Conservation (phyloP, 2,113 vertebrate genomes). For the Tinamus guttatus region DNA sequence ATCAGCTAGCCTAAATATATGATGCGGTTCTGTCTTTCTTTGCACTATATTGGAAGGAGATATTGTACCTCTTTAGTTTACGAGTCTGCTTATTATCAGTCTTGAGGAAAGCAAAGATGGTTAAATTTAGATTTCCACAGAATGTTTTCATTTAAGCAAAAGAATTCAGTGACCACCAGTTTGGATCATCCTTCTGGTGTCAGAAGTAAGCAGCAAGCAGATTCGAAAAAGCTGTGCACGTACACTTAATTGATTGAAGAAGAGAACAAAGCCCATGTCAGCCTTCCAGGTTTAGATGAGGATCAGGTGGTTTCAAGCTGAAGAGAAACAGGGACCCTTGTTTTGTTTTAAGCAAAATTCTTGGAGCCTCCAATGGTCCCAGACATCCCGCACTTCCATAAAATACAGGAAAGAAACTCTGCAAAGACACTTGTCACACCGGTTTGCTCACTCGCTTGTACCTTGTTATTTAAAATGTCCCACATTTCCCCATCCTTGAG, state of each 20-base stretch:
- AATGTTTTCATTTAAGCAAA: conserved; percentile 65
- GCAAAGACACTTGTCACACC: neutral
- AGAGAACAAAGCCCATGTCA: conserved; percentile 53
- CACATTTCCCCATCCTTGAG: neutral
- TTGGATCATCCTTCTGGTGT: conserved; percentile 54
- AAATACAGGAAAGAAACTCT: neutral
- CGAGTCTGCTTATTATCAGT: conserved; percentile 52
- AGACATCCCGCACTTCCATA: neutral
- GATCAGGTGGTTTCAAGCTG: conserved; percentile 50
- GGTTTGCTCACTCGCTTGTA: neutral
- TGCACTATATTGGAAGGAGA: conserved; percentile 40
- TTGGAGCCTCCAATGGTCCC: neutral
- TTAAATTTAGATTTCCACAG: conserved; percentile 57
- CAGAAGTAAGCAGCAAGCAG: conserved; percentile 31
- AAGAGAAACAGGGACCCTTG: conserved; percentile 17
- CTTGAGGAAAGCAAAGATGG: conserved; percentile 17
- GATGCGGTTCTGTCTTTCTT: neutral
- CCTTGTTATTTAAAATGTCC: neutral
- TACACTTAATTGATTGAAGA: conserved; percentile 41
- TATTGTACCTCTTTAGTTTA: conserved; percentile 12
- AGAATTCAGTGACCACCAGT: conserved; percentile 53
- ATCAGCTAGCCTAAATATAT: conserved; percentile 13
- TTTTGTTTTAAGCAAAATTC: conserved; percentile 30
- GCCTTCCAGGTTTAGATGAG: conserved; percentile 45
- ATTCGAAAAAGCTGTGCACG: conserved; percentile 34